Evolutionary conservation across 2,797 vertebrate species (phyloP), one percentile per base, ranked within the genome.

Genomic region (Myotis planiceps): DNA sequence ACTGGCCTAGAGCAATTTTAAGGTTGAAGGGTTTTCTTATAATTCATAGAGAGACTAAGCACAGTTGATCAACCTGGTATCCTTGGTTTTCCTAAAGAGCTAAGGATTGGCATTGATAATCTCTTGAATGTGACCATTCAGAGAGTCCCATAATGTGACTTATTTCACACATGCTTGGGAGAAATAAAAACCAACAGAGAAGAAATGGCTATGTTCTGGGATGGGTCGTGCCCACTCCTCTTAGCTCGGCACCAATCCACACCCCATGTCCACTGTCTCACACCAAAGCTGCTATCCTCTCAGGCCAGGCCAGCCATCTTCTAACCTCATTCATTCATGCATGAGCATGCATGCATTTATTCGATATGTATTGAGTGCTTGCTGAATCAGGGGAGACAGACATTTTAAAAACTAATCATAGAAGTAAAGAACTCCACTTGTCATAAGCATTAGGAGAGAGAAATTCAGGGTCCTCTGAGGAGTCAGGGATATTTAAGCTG

Each of bases 21-120:
- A 94, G 91, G 90, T 76, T 95, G 92, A 97, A 79, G 58, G 90
- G 94, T 97, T 98, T 97, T 96, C 92, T 96, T 95, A 68, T 42
- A 79, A 96, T 27, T 92, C 83, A 82, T 65, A 93, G 76, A 91
- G 66, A 86, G 15, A 69, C 83, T 87, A 74, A 72, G 45, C 47
- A 49, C 29, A 49, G 18, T 81, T 95, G 74, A 90, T 95, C 94
- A 96, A 78, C 18, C 34, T n/a, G 25, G 92, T 72, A n/a, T 84
- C 29, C 74, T 87, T 93, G 58, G 81, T 95, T 65, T 71, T 60
- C 90, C 37, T 74, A 72, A 90, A 89, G 34, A 93, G 1, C 88
- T 79, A 27, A 65, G 91, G 69, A 3, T 4, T 72, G 76, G 45
- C 90, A 95, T 32, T 19, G 7, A 37, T 5, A 42, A 95, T 80